phyloP scores from a whole-genome alignment of 2,797 vertebrate genomes.

The Hydrocynus forskahlii region DNA sequence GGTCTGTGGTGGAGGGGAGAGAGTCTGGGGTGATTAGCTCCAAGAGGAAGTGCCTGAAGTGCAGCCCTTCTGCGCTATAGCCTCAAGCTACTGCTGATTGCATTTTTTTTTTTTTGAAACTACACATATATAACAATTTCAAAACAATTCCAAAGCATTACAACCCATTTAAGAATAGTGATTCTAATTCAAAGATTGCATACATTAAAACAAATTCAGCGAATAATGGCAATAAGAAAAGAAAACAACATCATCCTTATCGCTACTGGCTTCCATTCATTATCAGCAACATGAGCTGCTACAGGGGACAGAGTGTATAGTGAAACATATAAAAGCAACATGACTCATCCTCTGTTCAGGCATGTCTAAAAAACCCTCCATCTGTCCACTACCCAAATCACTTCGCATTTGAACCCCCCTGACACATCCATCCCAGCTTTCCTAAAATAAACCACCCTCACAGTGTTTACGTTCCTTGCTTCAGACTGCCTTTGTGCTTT shows the following conservation, averaged over 20 bases:
- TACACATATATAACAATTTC: background rate
- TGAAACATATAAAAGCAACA: background rate
- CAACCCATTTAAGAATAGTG: background rate
- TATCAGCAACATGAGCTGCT: background rate
- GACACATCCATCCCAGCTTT: background rate
- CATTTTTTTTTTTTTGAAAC: background rate
- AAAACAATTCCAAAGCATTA: background rate
- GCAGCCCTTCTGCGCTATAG: background rate
- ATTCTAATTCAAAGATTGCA: background rate
- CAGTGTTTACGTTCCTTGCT: conserved; percentile 53
- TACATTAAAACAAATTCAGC: too few species aligned
- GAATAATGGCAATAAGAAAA: too few species aligned
- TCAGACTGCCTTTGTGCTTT: conserved; percentile 56
- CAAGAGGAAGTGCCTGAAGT: background rate
- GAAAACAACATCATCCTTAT: too few species aligned
- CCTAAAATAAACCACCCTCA: conserved; percentile 41
- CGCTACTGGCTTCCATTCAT: background rate
- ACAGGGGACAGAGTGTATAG: background rate
- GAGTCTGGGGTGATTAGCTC: conserved; percentile 13
- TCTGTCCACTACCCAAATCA: conserved; percentile 18
- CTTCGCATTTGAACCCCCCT: conserved; percentile 1
- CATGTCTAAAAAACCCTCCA: background rate
- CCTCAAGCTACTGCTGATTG: background rate
- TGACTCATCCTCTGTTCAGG: background rate
- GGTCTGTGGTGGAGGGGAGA: conserved; percentile 4